Evolutionary conservation across 2,888 invertebrate genomes (phyloP), one percentile per base, ranked within the genome.

Genomic region (Venusia cambrica): DNA sequence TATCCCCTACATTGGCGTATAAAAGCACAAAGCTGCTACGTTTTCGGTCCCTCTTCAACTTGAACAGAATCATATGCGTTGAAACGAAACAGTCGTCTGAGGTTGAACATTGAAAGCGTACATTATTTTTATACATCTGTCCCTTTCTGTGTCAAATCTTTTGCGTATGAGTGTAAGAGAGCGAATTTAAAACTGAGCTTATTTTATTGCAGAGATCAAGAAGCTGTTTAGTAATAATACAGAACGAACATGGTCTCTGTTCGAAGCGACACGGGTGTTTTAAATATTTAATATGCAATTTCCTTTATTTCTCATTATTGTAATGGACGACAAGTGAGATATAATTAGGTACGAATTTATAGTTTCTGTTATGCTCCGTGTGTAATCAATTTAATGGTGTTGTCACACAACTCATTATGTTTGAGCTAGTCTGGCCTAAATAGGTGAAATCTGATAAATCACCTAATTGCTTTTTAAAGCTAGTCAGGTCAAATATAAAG

Each of bases 261-360:
- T 71, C 64, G 67, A 70, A 73, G 72, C 73, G 75, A 75, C 76
- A 76, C 69, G 69, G 48, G 61, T 66, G 62, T 72, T 84, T 80
- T 84, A 83, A 85, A 84, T 83, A 83, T 84, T 85, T 79, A 83
- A 81, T 75, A 77, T 74, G 76, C 73, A 83, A 79, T 84, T 76
- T 81, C 73, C 74, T 76, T 73, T 76, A 76, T 73, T 79, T 78
- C 77, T 73, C 62, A 69, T 68, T 66, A 73, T 65, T 56, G 52
- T 67, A 76, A 76, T 75, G 70, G 66, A 59, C 56, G 59, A 63
- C 60, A 71, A 71, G 66, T 73, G 58, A 63, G 57, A 56, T 65
- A 68, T 73, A 71, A 73, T 78, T 69, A 73, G 60, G 54, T 57
- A 51, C 47, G 54, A 67, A 72, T 71, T 73, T 72, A 73, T 69